Percentiles rank a stretch among this genome's conserved stretches.
Conservation (phyloP, 2,113 vertebrate genomes). For the Progne subis region DNA sequence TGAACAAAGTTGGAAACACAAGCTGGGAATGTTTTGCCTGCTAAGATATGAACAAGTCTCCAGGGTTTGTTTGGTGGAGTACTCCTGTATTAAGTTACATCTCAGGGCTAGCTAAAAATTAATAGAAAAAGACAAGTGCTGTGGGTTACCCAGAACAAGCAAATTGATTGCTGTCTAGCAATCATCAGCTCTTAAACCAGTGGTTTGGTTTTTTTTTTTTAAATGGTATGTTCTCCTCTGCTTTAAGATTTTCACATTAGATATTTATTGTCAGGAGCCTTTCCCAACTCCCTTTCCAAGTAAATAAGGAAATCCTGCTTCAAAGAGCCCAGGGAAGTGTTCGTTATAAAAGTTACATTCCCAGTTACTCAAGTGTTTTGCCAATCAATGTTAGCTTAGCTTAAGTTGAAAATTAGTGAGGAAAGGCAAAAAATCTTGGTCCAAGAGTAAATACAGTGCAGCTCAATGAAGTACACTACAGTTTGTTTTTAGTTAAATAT, state of each 20-base stretch:
- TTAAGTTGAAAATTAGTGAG: not conserved
- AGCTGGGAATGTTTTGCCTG: not conserved
- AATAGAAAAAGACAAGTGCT: not conserved
- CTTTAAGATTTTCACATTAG: not conserved
- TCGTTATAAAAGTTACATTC: not conserved
- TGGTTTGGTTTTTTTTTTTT: not conserved
- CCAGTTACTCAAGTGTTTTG: constrained; percentile 2
- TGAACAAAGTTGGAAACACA: not conserved
- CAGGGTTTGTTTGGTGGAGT: not conserved
- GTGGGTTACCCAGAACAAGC: not conserved
- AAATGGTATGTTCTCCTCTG: not conserved
- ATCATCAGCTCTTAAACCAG: not conserved
- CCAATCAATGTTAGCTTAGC: not conserved
- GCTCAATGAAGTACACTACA: not conserved
- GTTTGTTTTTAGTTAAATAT: constrained; percentile 45
- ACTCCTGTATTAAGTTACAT: not conserved
- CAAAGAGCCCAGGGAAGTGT: not conserved
- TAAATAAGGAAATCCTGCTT: constrained; percentile 66
- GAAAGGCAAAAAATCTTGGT: not conserved
- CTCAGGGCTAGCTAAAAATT: not conserved
- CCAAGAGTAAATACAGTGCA: not conserved
- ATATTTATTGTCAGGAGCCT: not conserved
- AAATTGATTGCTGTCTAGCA: not conserved
- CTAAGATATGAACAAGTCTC: not conserved
- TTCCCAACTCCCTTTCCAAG: not conserved